Base-by-base conservation (phyloP, 2,888 invertebrate genomes). In the Chrysodeixis includens region DNA sequence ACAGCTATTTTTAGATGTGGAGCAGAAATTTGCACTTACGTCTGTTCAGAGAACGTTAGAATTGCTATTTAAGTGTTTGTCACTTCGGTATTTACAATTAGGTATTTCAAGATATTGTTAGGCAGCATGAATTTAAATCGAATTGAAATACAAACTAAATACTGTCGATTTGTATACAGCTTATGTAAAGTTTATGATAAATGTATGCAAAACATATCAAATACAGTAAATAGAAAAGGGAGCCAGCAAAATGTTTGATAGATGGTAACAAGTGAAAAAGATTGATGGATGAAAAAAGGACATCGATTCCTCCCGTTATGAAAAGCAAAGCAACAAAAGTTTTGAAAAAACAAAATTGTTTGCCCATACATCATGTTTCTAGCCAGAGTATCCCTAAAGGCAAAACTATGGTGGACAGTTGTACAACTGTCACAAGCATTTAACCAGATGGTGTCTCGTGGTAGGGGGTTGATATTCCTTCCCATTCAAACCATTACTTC, bases 1-100 rank as follows among this genome's bases (percentile, higher is more conserved):
- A 51, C 10, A 30, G 30, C 32, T 77, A 75, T 77, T 79, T 69
- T 65, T 58, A 66, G 57, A 76, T 57, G 18, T 65, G 32, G 49
- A 30, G 35, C 53, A 69, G 54, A 30, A 26, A 57, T 51, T n/a
- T 30, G 26, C 18, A 56, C 30, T 51, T 56, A 20, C 14, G 26
- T 35, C 35, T 32, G 52, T 35, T 26, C 26, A 18, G 46, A 20
- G 20, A 49, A 49, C 46, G 20, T 16, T 20, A 18, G 18, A 49
- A 18, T 20, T 9, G 20, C 18, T 49, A 18, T 16, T 49, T 49
- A 49, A 49, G 18, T 18, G 20, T 49, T 40, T 40, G 18, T 49
- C 46, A 49, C 18, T 49, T 49, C 20, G 10, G 9, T 20, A 44
- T 16, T 16, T 20, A 20, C 20, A 20, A 49, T 10, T 49, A 49